These are phyloP conservation scores for Phylloscopus collybita DNA, from an alignment of 2,797 vertebrate genomes.

Conservation along the genomic window DNA sequence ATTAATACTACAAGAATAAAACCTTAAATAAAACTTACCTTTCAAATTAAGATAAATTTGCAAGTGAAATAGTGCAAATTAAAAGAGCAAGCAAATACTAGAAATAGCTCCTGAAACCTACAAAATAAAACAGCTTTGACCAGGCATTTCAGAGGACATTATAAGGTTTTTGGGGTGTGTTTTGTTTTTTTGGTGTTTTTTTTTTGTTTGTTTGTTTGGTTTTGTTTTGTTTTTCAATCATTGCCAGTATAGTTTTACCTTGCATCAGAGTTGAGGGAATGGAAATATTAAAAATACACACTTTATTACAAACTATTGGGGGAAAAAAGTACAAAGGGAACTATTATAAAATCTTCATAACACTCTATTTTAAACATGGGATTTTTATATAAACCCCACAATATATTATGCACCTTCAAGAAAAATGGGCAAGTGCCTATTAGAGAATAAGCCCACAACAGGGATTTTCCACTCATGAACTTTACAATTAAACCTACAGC, in stretches of 20 bases:
- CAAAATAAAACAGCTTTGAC: not conserved
- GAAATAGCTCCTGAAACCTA: not conserved
- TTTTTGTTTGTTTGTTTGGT: not conserved
- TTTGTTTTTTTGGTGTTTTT: not conserved
- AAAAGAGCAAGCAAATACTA: not conserved
- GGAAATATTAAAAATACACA: not conserved
- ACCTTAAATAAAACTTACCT: not conserved
- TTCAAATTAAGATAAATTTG: not conserved
- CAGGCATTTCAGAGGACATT: not conserved
- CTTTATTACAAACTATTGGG: not conserved
- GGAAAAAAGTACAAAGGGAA: not conserved
- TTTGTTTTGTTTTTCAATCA: not conserved
- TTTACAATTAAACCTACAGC: not conserved
- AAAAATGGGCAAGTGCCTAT: not conserved
- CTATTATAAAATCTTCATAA: not conserved
- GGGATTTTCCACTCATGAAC: not conserved
- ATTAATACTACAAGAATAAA: not conserved
- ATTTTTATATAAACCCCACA: not conserved
- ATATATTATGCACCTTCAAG: not conserved
- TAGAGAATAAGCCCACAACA: not conserved
- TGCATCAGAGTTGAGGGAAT: not conserved
- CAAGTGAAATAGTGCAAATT: not conserved
- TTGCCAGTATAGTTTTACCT: not conserved
- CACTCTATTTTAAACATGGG: not conserved
- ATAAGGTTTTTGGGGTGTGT: not conserved